Conservation (phyloP, 2,113 vertebrate species). For the Noturus placidus region DNA sequence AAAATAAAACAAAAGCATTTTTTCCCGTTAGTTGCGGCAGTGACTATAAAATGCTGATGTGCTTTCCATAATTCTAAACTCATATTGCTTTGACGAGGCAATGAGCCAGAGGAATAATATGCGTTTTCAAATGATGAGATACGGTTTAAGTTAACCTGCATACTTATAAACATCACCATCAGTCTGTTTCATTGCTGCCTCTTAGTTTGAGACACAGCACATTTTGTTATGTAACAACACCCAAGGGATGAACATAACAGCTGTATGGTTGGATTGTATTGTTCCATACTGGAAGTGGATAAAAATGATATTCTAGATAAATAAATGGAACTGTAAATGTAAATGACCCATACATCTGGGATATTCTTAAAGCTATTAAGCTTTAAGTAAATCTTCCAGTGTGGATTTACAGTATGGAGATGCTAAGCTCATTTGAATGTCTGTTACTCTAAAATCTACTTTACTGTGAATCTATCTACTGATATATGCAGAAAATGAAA, state of each 20-base stretch:
- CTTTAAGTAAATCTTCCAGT: neutral
- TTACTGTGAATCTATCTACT: neutral
- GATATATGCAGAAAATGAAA: neutral
- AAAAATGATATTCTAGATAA: neutral
- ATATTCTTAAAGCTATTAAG: neutral
- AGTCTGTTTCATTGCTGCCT: neutral
- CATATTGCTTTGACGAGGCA: conserved; percentile 24
- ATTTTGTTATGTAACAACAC: neutral
- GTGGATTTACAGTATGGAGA: neutral
- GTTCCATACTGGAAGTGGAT: neutral
- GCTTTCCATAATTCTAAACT: conserved; percentile 8
- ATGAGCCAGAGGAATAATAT: conserved; percentile 36
- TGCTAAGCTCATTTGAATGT: neutral
- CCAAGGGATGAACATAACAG: neutral
- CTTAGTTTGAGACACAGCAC: neutral
- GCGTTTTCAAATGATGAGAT: neutral
- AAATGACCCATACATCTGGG: neutral
- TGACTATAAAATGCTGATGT: conserved; percentile 49
- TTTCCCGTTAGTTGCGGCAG: neutral
- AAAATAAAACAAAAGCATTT: conserved; percentile 26
- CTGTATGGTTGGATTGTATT: neutral
- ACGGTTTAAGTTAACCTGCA: neutral
- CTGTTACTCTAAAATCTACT: no score
- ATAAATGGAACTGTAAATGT: neutral
- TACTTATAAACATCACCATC: no score